Conservation (phyloP, 2,797 vertebrate genomes). For the Lagorchestes hirsutus region DNA sequence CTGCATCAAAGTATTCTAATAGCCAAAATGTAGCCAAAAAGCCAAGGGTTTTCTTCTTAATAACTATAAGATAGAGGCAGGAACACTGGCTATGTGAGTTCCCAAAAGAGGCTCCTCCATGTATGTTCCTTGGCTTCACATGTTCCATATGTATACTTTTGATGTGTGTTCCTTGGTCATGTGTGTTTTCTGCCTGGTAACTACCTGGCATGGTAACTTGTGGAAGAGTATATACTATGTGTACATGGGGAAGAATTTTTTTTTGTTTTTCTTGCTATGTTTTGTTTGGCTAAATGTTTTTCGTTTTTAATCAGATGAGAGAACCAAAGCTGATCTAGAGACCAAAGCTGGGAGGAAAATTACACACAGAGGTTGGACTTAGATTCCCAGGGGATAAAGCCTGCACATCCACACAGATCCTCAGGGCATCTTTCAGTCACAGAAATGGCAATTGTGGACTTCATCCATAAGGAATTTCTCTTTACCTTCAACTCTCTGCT, state of each 20-base stretch:
- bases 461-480: background rate
- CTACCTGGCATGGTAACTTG: background rate
- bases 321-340: background rate
- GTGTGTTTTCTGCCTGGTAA: background rate
- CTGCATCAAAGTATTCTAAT: background rate
- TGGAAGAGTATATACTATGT: background rate
- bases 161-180: background rate
- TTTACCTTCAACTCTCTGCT: background rate
- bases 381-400: background rate
- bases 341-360: background rate
- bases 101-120: background rate
- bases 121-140: background rate
- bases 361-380: background rate
- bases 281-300: background rate
- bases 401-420: background rate
- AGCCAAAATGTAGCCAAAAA: background rate
- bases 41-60: background rate
- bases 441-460: background rate
- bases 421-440: too few species aligned
- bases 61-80: background rate
- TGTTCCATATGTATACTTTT: background rate
- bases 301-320: background rate
- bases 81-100: background rate
- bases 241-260: background rate
- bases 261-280: background rate